phyloP scores from a whole-genome alignment of 2,113 vertebrate genomes.

The Chiloscyllium plagiosum region DNA sequence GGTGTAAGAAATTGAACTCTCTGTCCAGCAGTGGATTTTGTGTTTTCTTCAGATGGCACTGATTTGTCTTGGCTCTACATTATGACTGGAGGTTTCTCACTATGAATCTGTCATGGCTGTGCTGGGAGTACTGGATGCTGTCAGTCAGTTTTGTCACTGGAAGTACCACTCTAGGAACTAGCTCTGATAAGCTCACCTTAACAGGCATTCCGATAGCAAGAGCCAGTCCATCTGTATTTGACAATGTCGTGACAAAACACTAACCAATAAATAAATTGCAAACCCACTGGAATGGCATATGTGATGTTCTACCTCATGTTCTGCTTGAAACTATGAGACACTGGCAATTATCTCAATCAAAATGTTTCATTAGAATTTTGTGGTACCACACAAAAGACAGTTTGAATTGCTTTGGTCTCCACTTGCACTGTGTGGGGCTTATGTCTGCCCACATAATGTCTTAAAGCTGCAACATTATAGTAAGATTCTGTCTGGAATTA shows the following conservation, averaged over 20 bases:
- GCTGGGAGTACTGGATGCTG: neutral
- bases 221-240: neutral
- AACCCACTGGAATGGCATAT: neutral
- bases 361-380: neutral
- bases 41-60: neutral
- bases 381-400: neutral
- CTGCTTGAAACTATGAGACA: neutral
- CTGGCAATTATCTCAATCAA: constrained; percentile 14
- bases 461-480: neutral
- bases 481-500: neutral
- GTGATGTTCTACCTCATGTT: neutral
- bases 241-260: neutral
- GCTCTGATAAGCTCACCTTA: neutral
- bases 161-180: neutral
- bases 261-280: neutral
- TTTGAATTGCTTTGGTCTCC: neutral
- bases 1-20: neutral
- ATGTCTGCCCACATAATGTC: neutral
- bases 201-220: neutral
- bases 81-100: neutral
- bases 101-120: neutral
- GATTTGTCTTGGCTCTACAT: neutral
- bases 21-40: neutral
- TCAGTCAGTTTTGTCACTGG: neutral
- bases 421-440: neutral